phyloP scores from a whole-genome alignment of 2,888 invertebrate species.

The Antheraea assamensis region DNA sequence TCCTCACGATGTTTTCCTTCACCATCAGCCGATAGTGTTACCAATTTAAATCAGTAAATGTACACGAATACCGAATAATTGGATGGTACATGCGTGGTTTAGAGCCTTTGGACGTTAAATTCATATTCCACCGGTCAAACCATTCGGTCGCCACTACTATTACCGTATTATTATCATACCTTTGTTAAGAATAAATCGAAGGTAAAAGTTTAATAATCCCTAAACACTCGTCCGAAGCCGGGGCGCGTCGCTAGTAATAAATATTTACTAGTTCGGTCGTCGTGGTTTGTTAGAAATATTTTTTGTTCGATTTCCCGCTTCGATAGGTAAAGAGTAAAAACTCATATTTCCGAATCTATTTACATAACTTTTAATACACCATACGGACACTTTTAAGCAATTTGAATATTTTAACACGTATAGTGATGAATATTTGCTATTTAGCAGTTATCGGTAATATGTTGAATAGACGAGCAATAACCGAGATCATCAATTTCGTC shows the following conservation, averaged over 20 bases:
- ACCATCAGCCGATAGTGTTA: too few species aligned
- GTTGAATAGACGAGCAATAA: neutral
- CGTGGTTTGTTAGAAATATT: neutral
- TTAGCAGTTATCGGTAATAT: neutral
- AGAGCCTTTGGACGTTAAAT: too few species aligned
- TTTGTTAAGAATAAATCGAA: too few species aligned
- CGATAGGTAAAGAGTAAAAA: neutral
- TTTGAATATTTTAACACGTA: neutral
- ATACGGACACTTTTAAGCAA: neutral
- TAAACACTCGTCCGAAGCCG: too few species aligned
- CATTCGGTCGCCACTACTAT: too few species aligned
- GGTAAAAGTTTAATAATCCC: too few species aligned
- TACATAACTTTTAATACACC: neutral
- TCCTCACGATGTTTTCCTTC: too few species aligned
- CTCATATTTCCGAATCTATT: neutral
- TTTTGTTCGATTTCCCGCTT: neutral
- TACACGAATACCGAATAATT: too few species aligned
- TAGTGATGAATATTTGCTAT: neutral
- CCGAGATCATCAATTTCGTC: neutral
- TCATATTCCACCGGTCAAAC: too few species aligned
- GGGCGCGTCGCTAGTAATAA: neutral
- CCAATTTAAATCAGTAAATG: too few species aligned
- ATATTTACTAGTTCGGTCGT: neutral
- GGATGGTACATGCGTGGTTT: too few species aligned
- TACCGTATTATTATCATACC: too few species aligned